A percentile compares a stretch with the other conserved stretches of the same genome.
These are phyloP conservation scores for Epizoanthus ramosus DNA, from an alignment of 92 coral and sea anemone genomes.

Conservation along the genomic window DNA sequence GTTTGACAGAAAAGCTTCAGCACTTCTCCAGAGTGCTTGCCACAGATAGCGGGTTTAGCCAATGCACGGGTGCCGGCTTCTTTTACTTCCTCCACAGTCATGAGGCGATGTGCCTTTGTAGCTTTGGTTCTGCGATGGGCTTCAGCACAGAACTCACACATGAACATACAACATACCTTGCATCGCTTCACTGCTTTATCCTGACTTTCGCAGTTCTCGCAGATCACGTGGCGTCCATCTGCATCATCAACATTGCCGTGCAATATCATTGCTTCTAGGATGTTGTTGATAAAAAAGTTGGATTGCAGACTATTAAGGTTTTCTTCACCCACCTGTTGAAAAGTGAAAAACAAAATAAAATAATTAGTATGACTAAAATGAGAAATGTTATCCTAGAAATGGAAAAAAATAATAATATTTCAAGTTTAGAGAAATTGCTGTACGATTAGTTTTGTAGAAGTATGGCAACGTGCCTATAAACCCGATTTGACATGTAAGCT, in stretches of 20 bases:
- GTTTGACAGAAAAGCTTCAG: conserved; percentile 71
- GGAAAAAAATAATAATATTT: too few species aligned
- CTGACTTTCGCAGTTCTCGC: conserved; percentile 60
- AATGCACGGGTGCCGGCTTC: conserved; percentile 49
- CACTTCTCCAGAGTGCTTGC: conserved; percentile 63
- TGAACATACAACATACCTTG: conserved; percentile 52
- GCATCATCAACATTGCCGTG: conserved; percentile 13
- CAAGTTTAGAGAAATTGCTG: too few species aligned
- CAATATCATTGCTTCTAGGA: conserved; percentile 45
- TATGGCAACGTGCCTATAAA: too few species aligned
- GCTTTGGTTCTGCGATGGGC: conserved; percentile 61
- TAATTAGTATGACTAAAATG: neutral
- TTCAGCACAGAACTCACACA: conserved; percentile 60
- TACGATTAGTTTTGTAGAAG: too few species aligned
- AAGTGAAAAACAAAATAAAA: neutral
- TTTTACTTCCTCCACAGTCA: conserved; percentile 61
- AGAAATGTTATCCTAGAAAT: neutral
- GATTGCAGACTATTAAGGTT: conserved; percentile 57
- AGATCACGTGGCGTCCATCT: conserved; percentile 21
- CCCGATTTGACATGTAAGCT: too few species aligned
- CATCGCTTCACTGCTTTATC: conserved; percentile 62
- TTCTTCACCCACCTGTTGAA: conserved; percentile 45
- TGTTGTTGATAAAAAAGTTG: conserved; percentile 74
- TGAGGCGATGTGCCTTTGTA: conserved; percentile 47
- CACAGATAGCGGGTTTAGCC: conserved; percentile 59